A percentile compares a stretch with the other conserved stretches of the same genome.
Conservation (phyloP, 2,888 invertebrate genomes). For the Branchipolynoe longqiensis region DNA sequence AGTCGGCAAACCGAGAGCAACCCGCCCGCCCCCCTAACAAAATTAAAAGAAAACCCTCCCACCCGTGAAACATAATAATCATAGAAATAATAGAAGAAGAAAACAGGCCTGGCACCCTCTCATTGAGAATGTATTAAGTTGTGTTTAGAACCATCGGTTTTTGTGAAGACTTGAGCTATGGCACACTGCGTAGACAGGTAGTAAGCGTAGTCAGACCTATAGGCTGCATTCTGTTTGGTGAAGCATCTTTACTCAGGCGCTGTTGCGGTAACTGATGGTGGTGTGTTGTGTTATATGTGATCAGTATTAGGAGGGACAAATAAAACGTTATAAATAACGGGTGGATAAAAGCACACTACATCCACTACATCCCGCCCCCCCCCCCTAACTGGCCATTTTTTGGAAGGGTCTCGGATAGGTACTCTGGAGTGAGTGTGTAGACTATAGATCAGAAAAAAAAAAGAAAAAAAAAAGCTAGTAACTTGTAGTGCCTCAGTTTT, state of each 20-base stretch:
- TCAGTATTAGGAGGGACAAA: constrained; percentile 52
- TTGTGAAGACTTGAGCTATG: constrained; percentile 51
- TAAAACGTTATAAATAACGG: constrained; percentile 33
- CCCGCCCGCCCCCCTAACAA: too few relatives aligned
- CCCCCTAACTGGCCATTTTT: constrained; percentile 20
- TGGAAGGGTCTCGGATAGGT: constrained; percentile 41
- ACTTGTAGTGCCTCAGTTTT: constrained; percentile 46
- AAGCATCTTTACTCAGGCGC: constrained; percentile 9
- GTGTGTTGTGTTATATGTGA: constrained; percentile 56
- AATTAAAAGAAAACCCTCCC: too few relatives aligned
- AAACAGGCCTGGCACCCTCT: constrained; percentile 24
- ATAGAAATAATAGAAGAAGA: neutral
- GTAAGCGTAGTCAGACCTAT: neutral
- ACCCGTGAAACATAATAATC: too few relatives aligned
- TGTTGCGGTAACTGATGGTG: constrained; percentile 51
- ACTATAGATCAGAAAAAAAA: too few relatives aligned
- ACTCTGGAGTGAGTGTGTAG: constrained; percentile 33
- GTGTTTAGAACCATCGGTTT: constrained; percentile 38
- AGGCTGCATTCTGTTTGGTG: constrained; percentile 16
- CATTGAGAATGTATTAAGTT: constrained; percentile 40
- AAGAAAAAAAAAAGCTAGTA: constrained; percentile 33
- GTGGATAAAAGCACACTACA: too few relatives aligned
- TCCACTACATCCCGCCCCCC: too few relatives aligned
- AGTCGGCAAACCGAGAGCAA: too few relatives aligned
- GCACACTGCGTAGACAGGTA: constrained; percentile 12